Base-by-base conservation (phyloP, 1,140 invertebrate genomes). In the Drosophila mauritiana region DNA sequence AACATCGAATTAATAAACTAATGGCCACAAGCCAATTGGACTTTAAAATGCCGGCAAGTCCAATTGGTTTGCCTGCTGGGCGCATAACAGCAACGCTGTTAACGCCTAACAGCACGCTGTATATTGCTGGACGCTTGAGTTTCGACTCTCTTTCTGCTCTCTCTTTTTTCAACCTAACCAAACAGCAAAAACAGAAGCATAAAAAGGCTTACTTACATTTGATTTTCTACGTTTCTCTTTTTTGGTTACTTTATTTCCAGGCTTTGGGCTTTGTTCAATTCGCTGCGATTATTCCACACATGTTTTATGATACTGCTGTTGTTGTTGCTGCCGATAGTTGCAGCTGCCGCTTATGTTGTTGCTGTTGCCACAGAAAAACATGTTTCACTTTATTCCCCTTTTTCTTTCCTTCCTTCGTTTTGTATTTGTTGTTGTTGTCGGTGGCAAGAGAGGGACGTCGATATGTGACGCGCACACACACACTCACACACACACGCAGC, bases 101-200 rank as follows among this genome's bases (percentile, higher is more conserved):
- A 51, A 25, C 54, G 25, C 36, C 49, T 63, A 74, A 55, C 56
- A 74, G 51, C 51, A 40, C 69, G 42, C 54, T 69, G 68, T 73
- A 22, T 15, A 20, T 36, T 62, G 70, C 62, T 73, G 51, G 54
- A 59, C 53, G 73, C 64, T 67, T 39, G 11, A 42, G 51, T 49
- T 42, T 27, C 4, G 48, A 12, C 22, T 62, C 20, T 27, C 37
- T 45, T 20, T 52, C 70, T 11, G 10, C 40, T 8, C 17, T 74
- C 63, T 48, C 37, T 27, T 51, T 75, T 46, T 70, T 70, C 67
- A 70, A 70, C 67, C 65, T 70, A 70, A 70, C 67, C 67, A 70
- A 70, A 69, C 45, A 67, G 37, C 8, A 59, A 59, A 63, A 59
- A 63, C 58, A 65, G 45, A 67, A 63, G 57, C 13, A 65, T 22